Base-by-base conservation (phyloP, 2,888 invertebrate species). In the Drosophila nigritarsus region DNA sequence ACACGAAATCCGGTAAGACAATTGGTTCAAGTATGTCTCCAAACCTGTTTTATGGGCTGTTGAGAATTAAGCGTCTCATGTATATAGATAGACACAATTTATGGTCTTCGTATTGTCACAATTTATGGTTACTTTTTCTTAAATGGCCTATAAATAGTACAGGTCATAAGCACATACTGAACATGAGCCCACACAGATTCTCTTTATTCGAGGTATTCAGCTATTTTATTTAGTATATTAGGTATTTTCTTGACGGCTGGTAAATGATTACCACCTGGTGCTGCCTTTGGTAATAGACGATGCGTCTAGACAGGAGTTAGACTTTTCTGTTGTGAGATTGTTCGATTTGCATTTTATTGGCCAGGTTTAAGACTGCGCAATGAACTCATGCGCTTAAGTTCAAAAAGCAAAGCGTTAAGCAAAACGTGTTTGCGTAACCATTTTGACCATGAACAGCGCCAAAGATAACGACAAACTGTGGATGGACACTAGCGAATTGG, bases 281-380 rank as follows among this genome's bases (percentile, higher is more conserved):
- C 62, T 56, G 56, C 5, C 13, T 60, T 40, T 70, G 69, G 61
- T 61, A 51, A 55, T 40, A 65, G 61, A 64, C 68, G 72, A 58
- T 58, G 38, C 63, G 85, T 85, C 85, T 85, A 85, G 85, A 85
- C 85, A 65, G 68, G 73, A 67, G 74, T 81, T 71, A 77, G 79
- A 81, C 87, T 66, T 48, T 66, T 60, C 45, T 60, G 49, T 56
- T 66, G 53, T 49, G 50, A 54, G 66, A 60, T 18, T 51, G 61
- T 69, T 81, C 65, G 51, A 82, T 85, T 89, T 85, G 72, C 89
- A 89, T 87, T 73, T 73, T 62, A 42, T 34, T 65, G 58, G 69
- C 45, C 53, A 66, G 60, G 61, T 64, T 59, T 27, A 45, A 34
- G n/a, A 15, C 48, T 68, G 82, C 61, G 68, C 82, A 78, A 61